These are phyloP conservation scores for Enteromius treurensis DNA, from an alignment of 2,797 vertebrate species.

Conservation along the genomic window DNA sequence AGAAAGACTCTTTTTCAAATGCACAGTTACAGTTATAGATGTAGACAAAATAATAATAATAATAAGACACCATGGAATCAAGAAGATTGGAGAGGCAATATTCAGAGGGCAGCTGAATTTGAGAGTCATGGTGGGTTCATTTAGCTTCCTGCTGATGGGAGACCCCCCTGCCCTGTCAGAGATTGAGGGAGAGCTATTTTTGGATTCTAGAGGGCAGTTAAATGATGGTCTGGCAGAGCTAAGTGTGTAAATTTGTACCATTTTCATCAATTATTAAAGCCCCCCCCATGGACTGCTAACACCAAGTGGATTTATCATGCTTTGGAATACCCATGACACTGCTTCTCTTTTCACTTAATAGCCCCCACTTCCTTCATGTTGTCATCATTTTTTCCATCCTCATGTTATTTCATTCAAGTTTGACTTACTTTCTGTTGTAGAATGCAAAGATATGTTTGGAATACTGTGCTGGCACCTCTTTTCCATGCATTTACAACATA, in stretches of 20 bases:
- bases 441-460: neutral
- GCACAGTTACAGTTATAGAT: conserved; percentile 14
- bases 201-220: conserved; percentile 58
- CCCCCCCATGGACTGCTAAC: conserved; percentile 54
- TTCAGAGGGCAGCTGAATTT: conserved; percentile 20
- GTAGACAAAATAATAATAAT: neutral
- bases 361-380: neutral
- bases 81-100: conserved; percentile 1
- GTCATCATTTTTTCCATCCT: neutral
- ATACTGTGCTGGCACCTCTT: neutral
- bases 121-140: conserved; percentile 34
- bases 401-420: neutral
- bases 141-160: conserved; percentile 48
- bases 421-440: neutral
- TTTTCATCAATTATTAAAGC: conserved; percentile 68
- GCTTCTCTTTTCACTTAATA: conserved; percentile 29
- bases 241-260: conserved; percentile 63
- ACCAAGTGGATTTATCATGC: conserved; percentile 64
- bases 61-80: conserved; percentile 1
- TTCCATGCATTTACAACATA: neutral
- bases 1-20: conserved; percentile 22
- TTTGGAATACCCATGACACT: conserved; percentile 52
- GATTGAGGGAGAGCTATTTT: conserved; percentile 49
- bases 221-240: conserved; percentile 58
- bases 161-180: conserved; percentile 34